Base-by-base conservation (phyloP, 2,888 invertebrate species). In the Luperina testacea region DNA sequence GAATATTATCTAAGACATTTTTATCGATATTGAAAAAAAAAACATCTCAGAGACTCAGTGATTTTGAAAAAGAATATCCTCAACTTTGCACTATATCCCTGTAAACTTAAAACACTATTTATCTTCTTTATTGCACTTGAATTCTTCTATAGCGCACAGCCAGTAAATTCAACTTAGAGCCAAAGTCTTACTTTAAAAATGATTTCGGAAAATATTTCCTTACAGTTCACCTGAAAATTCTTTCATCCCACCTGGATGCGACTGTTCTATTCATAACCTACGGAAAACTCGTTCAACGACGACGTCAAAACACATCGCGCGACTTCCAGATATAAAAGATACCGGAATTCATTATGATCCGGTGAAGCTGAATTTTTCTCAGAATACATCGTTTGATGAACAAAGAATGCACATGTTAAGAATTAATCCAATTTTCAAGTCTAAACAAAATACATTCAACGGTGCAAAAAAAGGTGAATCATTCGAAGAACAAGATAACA, bases 141-240 rank as follows among this genome's bases (percentile, higher is more conserved):
- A 64, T 15, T 65, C 32, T 51, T 81, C 9, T 42, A 24, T 17
- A 27, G 11, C 65, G 61, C 65, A 48, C 38, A 71, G 27, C 8
- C 24, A 51, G 15, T 27, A 53, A 45, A 61, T 57, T 6, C 6
- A 53, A 57, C 15, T 27, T 27, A 38, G 2, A 51, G 20, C 9
- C 11, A 32, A n/a, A 11, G n/a, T 15, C 0, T 0, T 48, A 17
- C 2, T 8, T 5, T 3, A 7, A 67, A 80, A 32, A 57, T 69
- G 70, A 72, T 53, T 38, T n/a, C 1, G 8, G 13, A 57, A 38
- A 32, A 27, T 53, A 9, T 80, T 67, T 65, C 13, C n/a, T 88
- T 88, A 24, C 89, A 88, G 88, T 45, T 77, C 73, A 75, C 64
- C 77, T 70, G 53, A 76, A 68, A n/a, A 76, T 15, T 65, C 72